Evolutionary conservation across 1,140 invertebrate genomes (phyloP).

Genomic region (Caerostris darwini): DNA sequence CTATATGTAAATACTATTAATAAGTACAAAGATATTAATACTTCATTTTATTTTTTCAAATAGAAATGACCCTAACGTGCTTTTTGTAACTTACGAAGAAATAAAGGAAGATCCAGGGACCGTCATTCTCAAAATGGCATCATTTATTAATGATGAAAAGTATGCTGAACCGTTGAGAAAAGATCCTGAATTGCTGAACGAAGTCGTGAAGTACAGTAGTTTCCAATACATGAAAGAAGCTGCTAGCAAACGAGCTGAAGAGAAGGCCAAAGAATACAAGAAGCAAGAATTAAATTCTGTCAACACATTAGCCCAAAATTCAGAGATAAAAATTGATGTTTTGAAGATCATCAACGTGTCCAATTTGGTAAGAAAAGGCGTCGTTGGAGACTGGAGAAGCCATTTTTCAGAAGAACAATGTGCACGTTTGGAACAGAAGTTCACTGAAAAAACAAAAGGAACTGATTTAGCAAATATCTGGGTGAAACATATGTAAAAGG

Average conservation of each 20-base stretch:
- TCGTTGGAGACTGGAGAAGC: slow-evolving; percentile 83
- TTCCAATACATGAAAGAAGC: slow-evolving; percentile 68
- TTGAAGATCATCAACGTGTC: neutral
- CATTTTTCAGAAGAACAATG: slow-evolving; percentile 82
- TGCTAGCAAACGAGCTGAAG: neutral
- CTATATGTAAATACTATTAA: no score
- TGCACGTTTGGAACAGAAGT: slow-evolving; percentile 80
- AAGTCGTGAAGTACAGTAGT: slow-evolving; percentile 51
- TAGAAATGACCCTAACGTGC: slow-evolving; percentile 80
- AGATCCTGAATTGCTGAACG: slow-evolving; percentile 32
- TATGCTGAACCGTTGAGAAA: slow-evolving; percentile 18
- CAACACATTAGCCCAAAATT: neutral
- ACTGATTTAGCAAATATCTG: slow-evolving; percentile 43
- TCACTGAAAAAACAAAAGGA: slow-evolving; percentile 42
- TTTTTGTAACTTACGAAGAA: slow-evolving; percentile 80
- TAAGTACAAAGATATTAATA: no score
- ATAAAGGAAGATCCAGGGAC: slow-evolving; percentile 64
- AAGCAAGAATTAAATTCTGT: no score
- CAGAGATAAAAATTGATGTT: neutral
- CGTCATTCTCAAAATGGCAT: slow-evolving; percentile 71
- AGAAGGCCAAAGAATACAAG: no score
- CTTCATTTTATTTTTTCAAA: no score
- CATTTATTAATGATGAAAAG: slow-evolving; percentile 62
- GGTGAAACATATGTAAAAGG: slow-evolving; percentile 33
- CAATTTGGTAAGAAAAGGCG: slow-evolving; percentile 78